A percentile compares a stretch with the other conserved stretches of the same genome.
Conservation (phyloP, 2,888 invertebrate species). For the Hyles lineata region DNA sequence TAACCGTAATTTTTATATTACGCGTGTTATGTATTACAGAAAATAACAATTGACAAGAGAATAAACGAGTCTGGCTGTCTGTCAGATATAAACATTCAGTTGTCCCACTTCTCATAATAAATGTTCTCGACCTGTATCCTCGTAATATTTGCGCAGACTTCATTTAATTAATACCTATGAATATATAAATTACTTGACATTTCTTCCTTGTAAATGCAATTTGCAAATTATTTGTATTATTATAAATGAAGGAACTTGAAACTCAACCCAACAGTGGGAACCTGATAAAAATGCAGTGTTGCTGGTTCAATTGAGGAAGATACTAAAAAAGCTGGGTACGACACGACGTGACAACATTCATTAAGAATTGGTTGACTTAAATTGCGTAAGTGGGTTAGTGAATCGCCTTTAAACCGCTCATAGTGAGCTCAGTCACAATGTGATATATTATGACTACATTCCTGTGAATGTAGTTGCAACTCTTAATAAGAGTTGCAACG, state of each 20-base stretch:
- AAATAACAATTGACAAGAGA: conserved; percentile 16
- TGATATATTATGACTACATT: too few species aligned
- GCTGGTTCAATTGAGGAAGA: neutral
- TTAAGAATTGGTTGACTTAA: neutral
- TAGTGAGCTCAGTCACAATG: neutral
- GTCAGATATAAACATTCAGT: conserved; percentile 10
- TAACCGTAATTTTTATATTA: conserved; percentile 15
- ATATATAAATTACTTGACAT: conserved; percentile 6
- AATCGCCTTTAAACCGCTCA: neutral
- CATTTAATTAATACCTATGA: neutral
- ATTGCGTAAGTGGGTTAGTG: neutral
- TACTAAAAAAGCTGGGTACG: neutral
- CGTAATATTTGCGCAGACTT: conserved; percentile 10
- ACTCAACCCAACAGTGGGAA: too few species aligned
- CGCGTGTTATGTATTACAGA: neutral
- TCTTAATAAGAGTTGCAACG: too few species aligned
- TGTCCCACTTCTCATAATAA: conserved; percentile 21
- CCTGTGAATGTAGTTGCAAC: too few species aligned
- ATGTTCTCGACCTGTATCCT: conserved; percentile 15
- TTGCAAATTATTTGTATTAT: neutral
- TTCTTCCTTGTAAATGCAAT: conserved; percentile 4
- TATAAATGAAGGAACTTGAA: too few species aligned
- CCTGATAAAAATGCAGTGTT: neutral
- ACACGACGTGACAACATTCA: neutral
- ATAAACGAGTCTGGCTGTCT: conserved; percentile 20